Conservation (phyloP, 2,113 vertebrate genomes). For the Antigone vipio region DNA sequence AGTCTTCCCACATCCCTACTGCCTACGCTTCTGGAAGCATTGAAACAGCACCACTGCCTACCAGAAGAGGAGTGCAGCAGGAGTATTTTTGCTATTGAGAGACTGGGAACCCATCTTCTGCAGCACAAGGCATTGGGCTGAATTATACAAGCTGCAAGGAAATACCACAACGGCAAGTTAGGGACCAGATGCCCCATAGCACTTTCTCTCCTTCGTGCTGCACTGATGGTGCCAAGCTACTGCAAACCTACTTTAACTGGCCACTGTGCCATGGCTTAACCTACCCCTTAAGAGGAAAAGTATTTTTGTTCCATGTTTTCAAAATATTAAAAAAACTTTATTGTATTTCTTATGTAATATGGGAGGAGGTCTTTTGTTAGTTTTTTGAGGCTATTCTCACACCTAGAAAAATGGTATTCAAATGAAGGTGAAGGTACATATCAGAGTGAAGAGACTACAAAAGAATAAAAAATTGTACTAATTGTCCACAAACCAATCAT, state of each 20-base stretch:
- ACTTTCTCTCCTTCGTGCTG: not conserved
- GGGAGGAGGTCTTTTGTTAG: not conserved
- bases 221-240: not conserved
- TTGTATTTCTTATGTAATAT: not conserved
- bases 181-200: not conserved
- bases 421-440: not conserved
- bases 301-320: not conserved
- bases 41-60: not conserved
- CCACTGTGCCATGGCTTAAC: not conserved
- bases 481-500: not conserved
- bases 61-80: not conserved
- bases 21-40: not conserved
- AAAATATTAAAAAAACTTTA: not conserved
- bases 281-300: not conserved
- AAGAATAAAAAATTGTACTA: not conserved
- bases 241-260: not conserved
- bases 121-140: not conserved
- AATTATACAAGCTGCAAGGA: not conserved
- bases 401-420: not conserved
- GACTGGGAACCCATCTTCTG: not conserved
- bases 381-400: not conserved
- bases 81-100: not conserved
- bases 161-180: not conserved
- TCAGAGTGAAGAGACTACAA: not conserved
- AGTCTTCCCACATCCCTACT: not conserved